phyloP scores from a whole-genome alignment of 2,797 vertebrate genomes.

The Buphagus erythrorhynchus region DNA sequence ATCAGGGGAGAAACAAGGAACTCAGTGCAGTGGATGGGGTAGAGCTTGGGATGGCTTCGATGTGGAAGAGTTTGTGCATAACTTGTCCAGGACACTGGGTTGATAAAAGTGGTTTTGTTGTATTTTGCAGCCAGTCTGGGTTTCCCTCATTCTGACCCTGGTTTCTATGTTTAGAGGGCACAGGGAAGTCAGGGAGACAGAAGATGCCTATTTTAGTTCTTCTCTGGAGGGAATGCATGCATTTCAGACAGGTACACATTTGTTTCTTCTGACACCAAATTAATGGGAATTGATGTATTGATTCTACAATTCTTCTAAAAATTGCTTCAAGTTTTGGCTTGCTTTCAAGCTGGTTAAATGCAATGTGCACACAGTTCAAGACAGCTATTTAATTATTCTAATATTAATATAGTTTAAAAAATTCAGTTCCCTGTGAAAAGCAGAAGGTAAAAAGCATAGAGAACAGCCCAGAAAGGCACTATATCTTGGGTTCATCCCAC shows the following conservation, averaged over 20 bases:
- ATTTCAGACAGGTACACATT: background rate
- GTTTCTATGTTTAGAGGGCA: background rate
- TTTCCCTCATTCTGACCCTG: background rate
- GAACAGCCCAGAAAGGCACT: background rate
- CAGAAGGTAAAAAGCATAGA: background rate
- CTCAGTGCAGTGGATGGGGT: background rate
- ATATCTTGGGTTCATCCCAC: background rate
- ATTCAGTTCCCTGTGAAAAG: background rate
- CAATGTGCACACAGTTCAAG: background rate
- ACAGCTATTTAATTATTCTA: conserved; percentile 9
- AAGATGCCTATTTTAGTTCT: background rate
- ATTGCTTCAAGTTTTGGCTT: background rate
- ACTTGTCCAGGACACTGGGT: background rate
- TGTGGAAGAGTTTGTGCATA: background rate
- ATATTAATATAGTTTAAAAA: background rate
- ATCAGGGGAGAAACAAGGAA: background rate
- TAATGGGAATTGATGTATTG: conserved; percentile 20
- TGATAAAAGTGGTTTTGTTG: background rate
- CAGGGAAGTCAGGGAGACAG: background rate
- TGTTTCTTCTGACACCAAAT: conserved; percentile 21
- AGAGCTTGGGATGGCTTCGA: background rate
- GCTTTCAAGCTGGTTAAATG: background rate
- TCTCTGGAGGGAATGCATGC: background rate
- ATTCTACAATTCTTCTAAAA: conserved; percentile 10
- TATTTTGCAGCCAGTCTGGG: background rate